Conservation (phyloP, 2,113 vertebrate genomes). For the Pterocles orientalis region DNA sequence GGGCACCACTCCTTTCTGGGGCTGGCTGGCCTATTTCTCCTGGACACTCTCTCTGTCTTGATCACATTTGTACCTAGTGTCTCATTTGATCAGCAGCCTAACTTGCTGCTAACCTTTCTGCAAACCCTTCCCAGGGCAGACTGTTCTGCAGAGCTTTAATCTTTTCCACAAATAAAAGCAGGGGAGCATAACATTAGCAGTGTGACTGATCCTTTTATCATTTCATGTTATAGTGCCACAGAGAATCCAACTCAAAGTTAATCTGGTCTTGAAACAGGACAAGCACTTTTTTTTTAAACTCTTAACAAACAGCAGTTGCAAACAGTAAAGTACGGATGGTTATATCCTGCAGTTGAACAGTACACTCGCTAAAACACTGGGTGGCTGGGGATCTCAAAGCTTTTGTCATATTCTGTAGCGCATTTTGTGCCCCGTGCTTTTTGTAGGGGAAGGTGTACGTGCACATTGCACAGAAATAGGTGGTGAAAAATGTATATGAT, state of each 20-base stretch:
- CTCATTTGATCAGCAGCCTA: slow-evolving; percentile 9
- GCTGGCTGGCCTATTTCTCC: not conserved
- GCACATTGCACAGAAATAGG: not conserved
- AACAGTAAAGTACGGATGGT: not conserved
- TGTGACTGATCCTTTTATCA: slow-evolving; percentile 21
- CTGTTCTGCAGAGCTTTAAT: slow-evolving; percentile 19
- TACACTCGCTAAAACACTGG: not conserved
- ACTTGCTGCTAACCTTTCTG: slow-evolving; percentile 18
- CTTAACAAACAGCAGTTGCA: slow-evolving; percentile 24
- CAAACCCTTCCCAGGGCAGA: not conserved
- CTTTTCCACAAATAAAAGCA: slow-evolving; percentile 38
- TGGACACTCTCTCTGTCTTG: not conserved
- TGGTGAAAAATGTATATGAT: not conserved
- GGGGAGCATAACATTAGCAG: not conserved
- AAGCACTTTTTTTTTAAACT: not conserved
- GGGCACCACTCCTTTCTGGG: not conserved
- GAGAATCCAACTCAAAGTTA: not conserved
- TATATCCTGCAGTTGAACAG: not conserved
- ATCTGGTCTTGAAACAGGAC: not conserved
- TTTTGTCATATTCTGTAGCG: not conserved
- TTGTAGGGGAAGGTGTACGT: not conserved
- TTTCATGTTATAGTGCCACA: not conserved
- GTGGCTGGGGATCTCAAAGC: not conserved
- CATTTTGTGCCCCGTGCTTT: not conserved
- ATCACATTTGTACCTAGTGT: not conserved